Base-by-base conservation (phyloP, 2,797 vertebrate genomes). In the Poeciliopsis paucimaculata region DNA sequence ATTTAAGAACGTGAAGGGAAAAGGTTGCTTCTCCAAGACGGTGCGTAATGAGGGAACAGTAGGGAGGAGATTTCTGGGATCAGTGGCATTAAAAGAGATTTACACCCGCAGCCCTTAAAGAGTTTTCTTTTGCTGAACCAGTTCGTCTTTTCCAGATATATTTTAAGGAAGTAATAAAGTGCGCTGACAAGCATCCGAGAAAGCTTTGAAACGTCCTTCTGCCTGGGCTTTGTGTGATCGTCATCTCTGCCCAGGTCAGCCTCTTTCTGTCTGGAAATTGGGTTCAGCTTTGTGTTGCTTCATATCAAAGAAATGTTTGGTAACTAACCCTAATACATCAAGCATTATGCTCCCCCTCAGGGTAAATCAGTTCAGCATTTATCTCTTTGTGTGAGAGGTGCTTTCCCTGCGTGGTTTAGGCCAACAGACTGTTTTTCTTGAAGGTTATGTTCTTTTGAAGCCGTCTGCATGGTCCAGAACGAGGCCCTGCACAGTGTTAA, bases 401-500 rank as follows among this genome's bases (percentile, higher is more conserved):
- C 84, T 85, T 86, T 85, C 87, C 87, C 86, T 49, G 73, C 82
- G 90, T 73, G 89, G 88, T 92, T 90, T 79, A 47, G 76, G 84
- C 82, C 89, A 78, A 81, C 84, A 91, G 88, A 87, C 89, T 90
- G 85, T 91, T 91, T 92, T 94, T 86, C 85, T 82, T 85, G 90
- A 90, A 75, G 86, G 88, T 90, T 84, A 78, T 87, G 83, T 90
- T 94, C 94, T 95, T 95, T 96, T 95, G 95, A 95, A 95, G 95
- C 93, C 45, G 90, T 87, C 90, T 93, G 90, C 90, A 47, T 83
- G 89, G 93, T 95, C 92, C 93, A 95, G 91, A 95, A 92, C 81
- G 88, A 92, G 89, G 95, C 93, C 93, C 96, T 96, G 95, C 91
- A 90, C 94, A 95, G 94, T 96, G 94, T 96, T 72, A 95, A 94